phyloP scores from a whole-genome alignment of 1,140 invertebrate species.

The Saccostrea cuccullata region DNA sequence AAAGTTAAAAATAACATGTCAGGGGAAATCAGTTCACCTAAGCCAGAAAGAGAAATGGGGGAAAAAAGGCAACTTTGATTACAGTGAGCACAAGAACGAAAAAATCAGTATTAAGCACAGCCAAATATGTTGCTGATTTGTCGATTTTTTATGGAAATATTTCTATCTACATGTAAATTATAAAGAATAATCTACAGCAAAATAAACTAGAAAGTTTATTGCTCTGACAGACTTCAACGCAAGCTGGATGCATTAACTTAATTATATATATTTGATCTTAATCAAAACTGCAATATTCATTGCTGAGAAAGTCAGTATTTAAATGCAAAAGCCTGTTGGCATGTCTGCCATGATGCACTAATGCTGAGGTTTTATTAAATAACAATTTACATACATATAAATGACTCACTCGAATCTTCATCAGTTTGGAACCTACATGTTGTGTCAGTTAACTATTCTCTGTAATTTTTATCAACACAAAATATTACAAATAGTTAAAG shows the following conservation, averaged over 20 bases:
- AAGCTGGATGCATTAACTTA: not conserved
- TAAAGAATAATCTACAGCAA: not conserved
- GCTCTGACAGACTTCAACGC: not conserved
- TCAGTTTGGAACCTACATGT: no score
- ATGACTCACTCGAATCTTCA: not conserved
- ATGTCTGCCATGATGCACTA: not conserved
- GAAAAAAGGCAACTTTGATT: no score
- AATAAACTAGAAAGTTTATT: not conserved
- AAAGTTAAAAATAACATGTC: not conserved
- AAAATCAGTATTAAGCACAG: no score
- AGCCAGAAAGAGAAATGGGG: no score
- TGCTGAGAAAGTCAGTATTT: not conserved
- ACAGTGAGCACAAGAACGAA: no score
- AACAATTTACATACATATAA: not conserved
- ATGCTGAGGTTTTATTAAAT: not conserved
- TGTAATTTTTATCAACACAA: no score
- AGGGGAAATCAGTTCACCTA: not conserved
- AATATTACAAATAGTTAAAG: no score
- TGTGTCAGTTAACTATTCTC: no score
- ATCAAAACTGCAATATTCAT: conserved; percentile 16
- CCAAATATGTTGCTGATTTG: no score
- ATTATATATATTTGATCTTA: conserved; percentile 22
- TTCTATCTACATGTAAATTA: conserved; percentile 16
- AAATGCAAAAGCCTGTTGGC: not conserved
- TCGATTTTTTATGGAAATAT: not conserved